A percentile compares a stretch with the other conserved stretches of the same genome.
These are phyloP conservation scores for Elysia chlorotica DNA, from an alignment of 1,140 invertebrate species.

Conservation along the genomic window DNA sequence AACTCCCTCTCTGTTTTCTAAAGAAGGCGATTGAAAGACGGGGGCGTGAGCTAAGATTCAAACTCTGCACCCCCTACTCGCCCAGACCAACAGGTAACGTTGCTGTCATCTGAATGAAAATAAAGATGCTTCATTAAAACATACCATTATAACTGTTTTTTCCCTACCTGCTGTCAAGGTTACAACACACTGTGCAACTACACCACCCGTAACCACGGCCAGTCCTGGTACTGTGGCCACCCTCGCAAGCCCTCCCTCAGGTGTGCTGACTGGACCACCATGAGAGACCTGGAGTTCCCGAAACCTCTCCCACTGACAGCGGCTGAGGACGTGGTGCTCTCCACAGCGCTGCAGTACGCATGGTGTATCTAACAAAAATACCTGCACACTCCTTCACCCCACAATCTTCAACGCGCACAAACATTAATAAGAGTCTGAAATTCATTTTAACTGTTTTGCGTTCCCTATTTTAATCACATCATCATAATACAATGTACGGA, in stretches of 20 bases:
- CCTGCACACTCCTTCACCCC: too few species aligned
- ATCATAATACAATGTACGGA: too few species aligned
- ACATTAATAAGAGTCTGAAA: too few species aligned
- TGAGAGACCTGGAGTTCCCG: neutral
- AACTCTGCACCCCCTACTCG: neutral
- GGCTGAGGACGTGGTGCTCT: neutral
- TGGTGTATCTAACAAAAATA: too few species aligned
- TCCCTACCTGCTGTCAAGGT: neutral
- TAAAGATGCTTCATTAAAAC: too few species aligned
- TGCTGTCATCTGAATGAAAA: too few species aligned
- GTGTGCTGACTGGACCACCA: neutral
- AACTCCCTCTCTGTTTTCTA: too few species aligned
- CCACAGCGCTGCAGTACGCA: neutral
- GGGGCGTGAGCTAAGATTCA: neutral
- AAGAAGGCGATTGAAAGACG: too few species aligned
- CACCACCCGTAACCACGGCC: neutral
- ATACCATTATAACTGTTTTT: too few species aligned
- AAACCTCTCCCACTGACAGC: neutral
- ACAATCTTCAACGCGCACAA: too few species aligned
- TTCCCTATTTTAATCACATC: too few species aligned
- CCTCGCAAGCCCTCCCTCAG: neutral
- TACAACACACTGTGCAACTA: neutral
- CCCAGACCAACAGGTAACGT: neutral
- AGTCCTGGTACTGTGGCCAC: neutral
- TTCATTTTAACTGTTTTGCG: too few species aligned